phyloP scores from a whole-genome alignment of 2,113 vertebrate species.

The Corapipo altera region DNA sequence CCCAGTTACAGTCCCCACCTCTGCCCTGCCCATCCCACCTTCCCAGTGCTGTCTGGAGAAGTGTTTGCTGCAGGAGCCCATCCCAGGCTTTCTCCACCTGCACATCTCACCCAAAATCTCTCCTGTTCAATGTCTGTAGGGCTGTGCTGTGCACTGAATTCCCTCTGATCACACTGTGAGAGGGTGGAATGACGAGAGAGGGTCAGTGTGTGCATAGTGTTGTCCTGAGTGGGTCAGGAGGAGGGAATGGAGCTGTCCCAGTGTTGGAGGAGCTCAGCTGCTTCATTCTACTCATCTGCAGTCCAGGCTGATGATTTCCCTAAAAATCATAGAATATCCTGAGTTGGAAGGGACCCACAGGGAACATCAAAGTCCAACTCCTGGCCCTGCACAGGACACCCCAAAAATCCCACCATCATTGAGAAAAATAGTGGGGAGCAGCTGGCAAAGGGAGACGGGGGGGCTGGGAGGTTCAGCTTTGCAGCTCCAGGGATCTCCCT shows the following conservation, averaged over 20 bases:
- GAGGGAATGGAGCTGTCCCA: neutral
- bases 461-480: neutral
- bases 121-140: accelerated
- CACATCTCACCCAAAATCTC: neutral
- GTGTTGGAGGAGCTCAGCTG: neutral
- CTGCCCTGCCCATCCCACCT: neutral
- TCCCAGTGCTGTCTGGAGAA: neutral
- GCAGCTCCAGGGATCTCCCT: accelerated
- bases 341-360: neutral
- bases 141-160: neutral
- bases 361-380: accelerated
- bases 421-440: neutral
- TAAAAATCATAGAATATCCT: neutral
- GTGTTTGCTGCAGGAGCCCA: neutral
- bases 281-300: neutral
- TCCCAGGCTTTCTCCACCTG: neutral
- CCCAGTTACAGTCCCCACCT: neutral
- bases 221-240: neutral
- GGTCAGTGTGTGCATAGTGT: accelerated
- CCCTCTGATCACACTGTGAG: neutral
- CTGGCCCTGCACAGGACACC: neutral
- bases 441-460: accelerated
- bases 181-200: neutral
- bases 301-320: neutral
- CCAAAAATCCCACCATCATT: neutral